Conservation (phyloP, 2,888 invertebrate genomes). For the Saturnia japonica region DNA sequence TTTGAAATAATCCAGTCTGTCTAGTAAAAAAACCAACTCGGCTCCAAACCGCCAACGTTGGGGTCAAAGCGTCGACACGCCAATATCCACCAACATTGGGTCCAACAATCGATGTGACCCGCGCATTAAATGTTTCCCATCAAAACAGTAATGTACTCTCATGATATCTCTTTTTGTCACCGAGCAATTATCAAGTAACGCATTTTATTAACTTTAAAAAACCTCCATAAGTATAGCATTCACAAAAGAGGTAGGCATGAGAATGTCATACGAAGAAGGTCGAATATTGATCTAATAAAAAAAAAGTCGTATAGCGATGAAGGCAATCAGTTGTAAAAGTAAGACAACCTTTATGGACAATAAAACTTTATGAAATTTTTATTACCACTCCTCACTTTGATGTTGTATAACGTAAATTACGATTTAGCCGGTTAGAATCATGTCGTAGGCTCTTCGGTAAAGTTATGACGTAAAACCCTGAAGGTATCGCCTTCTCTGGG, state of each 20-base stretch:
- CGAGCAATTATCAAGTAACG: not conserved
- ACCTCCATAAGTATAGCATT: not conserved
- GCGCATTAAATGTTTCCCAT: too few species aligned
- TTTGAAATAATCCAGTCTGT: too few species aligned
- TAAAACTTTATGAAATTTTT: conserved; percentile 52
- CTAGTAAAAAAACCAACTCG: too few species aligned
- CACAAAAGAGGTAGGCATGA: not conserved
- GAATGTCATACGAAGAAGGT: not conserved
- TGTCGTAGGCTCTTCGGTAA: not conserved
- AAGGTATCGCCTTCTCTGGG: not conserved
- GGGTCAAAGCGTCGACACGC: too few species aligned
- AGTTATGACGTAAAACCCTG: conserved; percentile 1
- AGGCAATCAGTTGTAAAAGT: conserved; percentile 30
- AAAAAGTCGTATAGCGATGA: conserved; percentile 20
- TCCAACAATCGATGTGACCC: too few species aligned
- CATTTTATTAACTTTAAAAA: not conserved
- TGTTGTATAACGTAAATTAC: conserved; percentile 34
- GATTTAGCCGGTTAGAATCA: conserved; percentile 26
- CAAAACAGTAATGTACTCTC: too few species aligned
- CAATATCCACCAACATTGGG: too few species aligned
- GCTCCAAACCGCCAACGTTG: too few species aligned
- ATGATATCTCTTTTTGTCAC: not conserved
- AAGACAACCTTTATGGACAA: conserved; percentile 36
- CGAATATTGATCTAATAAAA: conserved; percentile 3
- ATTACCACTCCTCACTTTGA: conserved; percentile 36